Evolutionary conservation across 2,113 vertebrate genomes (phyloP), one percentile per base, ranked within the genome.

Genomic region (Oenanthe melanoleuca): DNA sequence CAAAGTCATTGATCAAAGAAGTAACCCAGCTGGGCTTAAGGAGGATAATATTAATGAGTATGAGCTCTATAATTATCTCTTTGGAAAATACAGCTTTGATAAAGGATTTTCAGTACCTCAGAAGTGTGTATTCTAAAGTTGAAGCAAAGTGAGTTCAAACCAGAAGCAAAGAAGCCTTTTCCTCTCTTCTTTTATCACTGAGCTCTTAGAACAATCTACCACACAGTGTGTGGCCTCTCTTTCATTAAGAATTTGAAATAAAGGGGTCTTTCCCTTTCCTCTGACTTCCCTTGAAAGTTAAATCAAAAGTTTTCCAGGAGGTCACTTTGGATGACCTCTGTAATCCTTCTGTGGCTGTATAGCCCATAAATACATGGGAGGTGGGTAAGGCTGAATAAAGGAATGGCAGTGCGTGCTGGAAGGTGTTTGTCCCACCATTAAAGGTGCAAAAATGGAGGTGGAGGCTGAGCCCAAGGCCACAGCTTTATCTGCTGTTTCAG

Each of bases 1-100:
- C 33, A 55, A 89, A 93, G 67, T 60, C 26, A 66, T 29, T 88
- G 72, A 96, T 84, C 67, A 94, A 95, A 94, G 82, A 93, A 88
- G 66, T 80, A 90, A 74, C 67, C 34, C 80, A 93, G 45, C 80
- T 83, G 78, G 33, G 80, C 44, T 78, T 88, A 80, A 80, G 75
- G 8, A 94, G 56, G 38, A 49, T 80, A 83, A 72, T 85, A 52
- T 85, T 95, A 89, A 94, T 92, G 82, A 93, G 33, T 80, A 93
- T 86, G 64, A 88, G 21, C 33, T 40, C 67, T 80, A 29, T 92
- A 94, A 95, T 94, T 90, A 67, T 90, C 82, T 92, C 38, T 63
- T 80, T 47, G 44, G 28, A 86, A 96, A 93, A 93, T 55, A 80
- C 3, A 63, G 40, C 80, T 96, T 88, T 93, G 80, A 88, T 73